Evolutionary conservation across 2,797 vertebrate species (phyloP).

Genomic region (Lacerta bilineata): DNA sequence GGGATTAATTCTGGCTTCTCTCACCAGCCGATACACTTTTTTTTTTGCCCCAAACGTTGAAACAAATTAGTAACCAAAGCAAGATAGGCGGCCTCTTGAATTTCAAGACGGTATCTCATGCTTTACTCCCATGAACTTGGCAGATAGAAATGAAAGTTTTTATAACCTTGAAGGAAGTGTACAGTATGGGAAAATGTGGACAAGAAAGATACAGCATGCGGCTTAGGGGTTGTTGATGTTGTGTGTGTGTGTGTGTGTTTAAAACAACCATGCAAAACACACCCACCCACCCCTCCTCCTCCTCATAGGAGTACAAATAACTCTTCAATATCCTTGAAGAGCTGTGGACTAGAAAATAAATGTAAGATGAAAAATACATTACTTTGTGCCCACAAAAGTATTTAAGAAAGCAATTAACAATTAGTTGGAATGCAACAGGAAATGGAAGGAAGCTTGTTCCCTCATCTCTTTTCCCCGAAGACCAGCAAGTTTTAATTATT

Average conservation of each 20-base stretch:
- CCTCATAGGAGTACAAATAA: not conserved
- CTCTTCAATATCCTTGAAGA: not conserved
- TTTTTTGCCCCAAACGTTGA: not conserved
- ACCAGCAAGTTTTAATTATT: slow-evolving; percentile 25
- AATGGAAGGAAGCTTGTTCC: not conserved
- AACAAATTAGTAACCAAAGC: not conserved
- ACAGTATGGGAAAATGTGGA: not conserved
- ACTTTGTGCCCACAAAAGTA: not conserved
- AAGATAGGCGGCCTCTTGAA: not conserved
- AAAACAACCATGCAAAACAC: not conserved
- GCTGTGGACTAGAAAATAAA: slow-evolving; percentile 2
- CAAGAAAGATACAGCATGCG: not conserved
- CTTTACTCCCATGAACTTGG: not conserved
- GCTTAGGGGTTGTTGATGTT: no score
- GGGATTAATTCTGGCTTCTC: not conserved
- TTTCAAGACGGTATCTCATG: not conserved
- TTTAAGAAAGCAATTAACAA: slow-evolving; percentile 32
- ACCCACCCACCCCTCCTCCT: not conserved
- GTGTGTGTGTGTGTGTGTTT: not conserved
- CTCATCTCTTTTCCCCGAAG: not conserved
- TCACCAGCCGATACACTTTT: not conserved
- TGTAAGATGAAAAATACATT: not conserved
- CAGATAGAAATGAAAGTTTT: not conserved
- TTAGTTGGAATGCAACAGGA: slow-evolving; percentile 10
- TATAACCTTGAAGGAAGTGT: not conserved